phyloP scores from a whole-genome alignment of 2,113 vertebrate species.

The Motacilla tschutschensis region DNA sequence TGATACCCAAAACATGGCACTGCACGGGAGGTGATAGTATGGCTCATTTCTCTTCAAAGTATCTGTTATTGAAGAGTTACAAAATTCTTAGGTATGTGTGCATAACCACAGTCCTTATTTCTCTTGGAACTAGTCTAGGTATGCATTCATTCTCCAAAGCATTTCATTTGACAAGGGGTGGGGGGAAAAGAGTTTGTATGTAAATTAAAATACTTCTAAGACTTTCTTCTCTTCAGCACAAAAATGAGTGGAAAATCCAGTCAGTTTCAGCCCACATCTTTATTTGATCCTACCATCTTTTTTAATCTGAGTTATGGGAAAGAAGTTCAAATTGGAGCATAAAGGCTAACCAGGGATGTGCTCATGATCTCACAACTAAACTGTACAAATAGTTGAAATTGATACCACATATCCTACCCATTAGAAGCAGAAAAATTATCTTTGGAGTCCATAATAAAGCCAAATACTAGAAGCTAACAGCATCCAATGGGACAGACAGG shows the following conservation, averaged over 20 bases:
- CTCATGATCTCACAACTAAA: background rate
- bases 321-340: background rate
- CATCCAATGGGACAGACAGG: background rate
- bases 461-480: background rate
- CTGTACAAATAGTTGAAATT: conserved; percentile 1
- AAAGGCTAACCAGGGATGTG: background rate
- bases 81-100: background rate
- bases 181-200: background rate
- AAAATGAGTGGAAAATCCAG: background rate
- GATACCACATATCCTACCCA: background rate
- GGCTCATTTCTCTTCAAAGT: background rate
- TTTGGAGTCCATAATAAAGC: background rate
- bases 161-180: background rate
- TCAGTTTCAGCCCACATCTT: background rate
- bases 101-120: background rate
- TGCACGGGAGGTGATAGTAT: background rate
- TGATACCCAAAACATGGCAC: background rate
- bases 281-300: background rate
- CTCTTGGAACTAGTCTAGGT: background rate
- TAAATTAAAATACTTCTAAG: background rate
- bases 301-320: background rate
- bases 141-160: background rate
- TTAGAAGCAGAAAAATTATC: background rate
- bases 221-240: background rate
- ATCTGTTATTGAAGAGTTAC: background rate